Evolutionary conservation across 2,797 vertebrate genomes (phyloP), one percentile per base, ranked within the genome.

Genomic region (Toxotes lorentzi): DNA sequence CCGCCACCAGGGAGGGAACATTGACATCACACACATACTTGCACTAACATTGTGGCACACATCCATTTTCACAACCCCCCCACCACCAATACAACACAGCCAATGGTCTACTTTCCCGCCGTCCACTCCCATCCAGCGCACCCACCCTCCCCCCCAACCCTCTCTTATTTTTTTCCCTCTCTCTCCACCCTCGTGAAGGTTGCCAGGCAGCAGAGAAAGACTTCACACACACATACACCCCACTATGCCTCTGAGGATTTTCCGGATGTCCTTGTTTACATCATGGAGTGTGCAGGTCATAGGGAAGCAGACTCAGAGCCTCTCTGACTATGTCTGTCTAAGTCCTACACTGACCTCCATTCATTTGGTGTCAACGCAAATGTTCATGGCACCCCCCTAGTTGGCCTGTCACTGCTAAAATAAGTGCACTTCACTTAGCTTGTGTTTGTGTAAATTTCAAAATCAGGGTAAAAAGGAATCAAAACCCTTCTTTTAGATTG

Each of bases 261-360:
- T 92, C 92, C 91, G 93, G 93, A 94, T 94, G 93, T 94, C 92
- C 91, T 94, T 94, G 92, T 94, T 94, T 92, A 91, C 91, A 91
- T 92, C 89, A 89, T 91, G 89, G 89, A 88, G 93, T 86, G 91
- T 89, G 89, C 87, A 81, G 86, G 91, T 93, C 87, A 79, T 81
- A 86, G 82, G 80, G 79, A 92, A 88, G 79, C 88, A 75, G 74
- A 87, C 84, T 91, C 53, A 57, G 60, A 92, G 85, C 81, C 84
- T 91, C 79, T 48, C 86, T 86, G 64, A 78, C 63, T 82, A 58
- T 86, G 83, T 88, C 82, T 72, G 66, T 87, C 79, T 67, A 73
- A 86, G 78, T 88, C 76, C 68, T 76, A 47, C 45, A 53, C 83
- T 87, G 79, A 91, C 81, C 85, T 89, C 86, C 78, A 82, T 88